phyloP scores from a whole-genome alignment of 2,888 invertebrate genomes.

The Cecidostiba fungosa region DNA sequence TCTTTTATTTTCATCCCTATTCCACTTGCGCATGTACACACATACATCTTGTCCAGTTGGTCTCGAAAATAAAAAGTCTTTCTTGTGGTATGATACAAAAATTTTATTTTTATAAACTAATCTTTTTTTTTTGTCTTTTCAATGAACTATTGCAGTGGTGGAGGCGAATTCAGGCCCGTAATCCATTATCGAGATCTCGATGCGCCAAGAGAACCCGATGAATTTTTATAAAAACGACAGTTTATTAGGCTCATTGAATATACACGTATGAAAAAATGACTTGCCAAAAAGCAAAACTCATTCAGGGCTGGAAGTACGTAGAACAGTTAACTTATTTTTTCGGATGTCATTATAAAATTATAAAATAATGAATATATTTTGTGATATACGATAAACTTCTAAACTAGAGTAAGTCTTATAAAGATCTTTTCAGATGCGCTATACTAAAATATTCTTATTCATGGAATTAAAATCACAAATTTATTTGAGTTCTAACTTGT shows the following conservation, averaged over 20 bases:
- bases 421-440: neutral
- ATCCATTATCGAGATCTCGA: constrained; percentile 97
- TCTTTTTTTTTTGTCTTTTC: constrained; percentile 68
- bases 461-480: neutral
- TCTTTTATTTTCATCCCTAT: constrained; percentile 64
- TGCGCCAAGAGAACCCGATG: constrained; percentile 94
- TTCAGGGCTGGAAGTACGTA: constrained; percentile 49
- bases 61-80: constrained; percentile 60
- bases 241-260: constrained; percentile 49
- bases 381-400: constrained; percentile 4
- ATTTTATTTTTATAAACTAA: constrained; percentile 62
- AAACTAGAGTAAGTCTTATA: neutral
- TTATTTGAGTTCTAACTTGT: neutral
- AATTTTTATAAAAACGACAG: constrained; percentile 85
- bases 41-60: constrained; percentile 70
- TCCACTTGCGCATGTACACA: constrained; percentile 67
- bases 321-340: neutral
- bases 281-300: constrained; percentile 10
- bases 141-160: constrained; percentile 84
- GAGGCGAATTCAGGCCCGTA: constrained; percentile 91
- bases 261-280: constrained; percentile 34
- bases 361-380: constrained; percentile 25
- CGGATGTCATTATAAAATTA: constrained; percentile 4
- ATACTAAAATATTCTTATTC: neutral
- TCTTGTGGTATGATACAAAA: constrained; percentile 25